phyloP scores from a whole-genome alignment of 1,140 invertebrate genomes.

The Ceratina australensis region DNA sequence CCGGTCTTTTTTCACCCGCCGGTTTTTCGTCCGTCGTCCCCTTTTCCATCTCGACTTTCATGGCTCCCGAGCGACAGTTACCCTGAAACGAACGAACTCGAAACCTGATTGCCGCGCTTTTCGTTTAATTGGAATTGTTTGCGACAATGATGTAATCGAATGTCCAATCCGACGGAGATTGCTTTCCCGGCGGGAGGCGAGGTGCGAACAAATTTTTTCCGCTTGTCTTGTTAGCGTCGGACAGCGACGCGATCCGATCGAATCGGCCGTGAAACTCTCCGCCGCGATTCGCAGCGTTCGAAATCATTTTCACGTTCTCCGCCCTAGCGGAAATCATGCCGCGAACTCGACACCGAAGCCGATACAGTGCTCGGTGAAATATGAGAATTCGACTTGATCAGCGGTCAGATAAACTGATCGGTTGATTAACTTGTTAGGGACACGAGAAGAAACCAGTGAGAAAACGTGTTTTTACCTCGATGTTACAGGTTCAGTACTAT shows the following conservation, averaged over 20 bases:
- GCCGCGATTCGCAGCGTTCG: not conserved
- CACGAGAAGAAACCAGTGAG: not conserved
- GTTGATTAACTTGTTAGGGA: not conserved
- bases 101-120: conserved; percentile 20
- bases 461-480: too few relatives aligned
- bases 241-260: not conserved
- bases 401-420: not conserved
- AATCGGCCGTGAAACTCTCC: not conserved
- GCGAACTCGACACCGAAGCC: too few relatives aligned
- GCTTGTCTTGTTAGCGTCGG: conserved; percentile 29
- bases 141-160: conserved; percentile 47
- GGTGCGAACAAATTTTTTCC: conserved; percentile 27
- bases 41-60: not conserved
- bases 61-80: not conserved
- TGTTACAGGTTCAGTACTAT: too few relatives aligned
- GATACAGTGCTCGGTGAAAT: not conserved
- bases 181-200: conserved; percentile 2
- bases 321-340: too few relatives aligned
- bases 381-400: not conserved
- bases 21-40: not conserved
- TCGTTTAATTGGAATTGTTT: conserved; percentile 43
- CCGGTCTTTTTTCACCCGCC: too few relatives aligned
- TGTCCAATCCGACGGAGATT: conserved; percentile 27
- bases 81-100: conserved; percentile 18
- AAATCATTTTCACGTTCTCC: conserved; percentile 3